Evolutionary conservation across 2,888 invertebrate genomes (phyloP), one percentile per base, ranked within the genome.

Genomic region (Rhopalosiphum nymphaeae): DNA sequence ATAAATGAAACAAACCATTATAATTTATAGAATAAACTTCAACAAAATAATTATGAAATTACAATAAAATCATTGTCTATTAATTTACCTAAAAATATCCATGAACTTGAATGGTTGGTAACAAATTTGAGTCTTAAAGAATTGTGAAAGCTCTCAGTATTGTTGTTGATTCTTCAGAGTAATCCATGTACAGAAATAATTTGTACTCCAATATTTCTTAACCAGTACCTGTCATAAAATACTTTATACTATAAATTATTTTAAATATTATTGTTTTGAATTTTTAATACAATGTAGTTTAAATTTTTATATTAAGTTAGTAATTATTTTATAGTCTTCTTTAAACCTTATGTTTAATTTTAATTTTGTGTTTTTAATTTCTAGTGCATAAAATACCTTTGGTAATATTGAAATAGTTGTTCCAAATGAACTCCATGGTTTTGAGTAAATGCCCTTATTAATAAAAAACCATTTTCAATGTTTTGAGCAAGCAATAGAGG

Each of bases 331-430:
- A 3, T 44, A 44, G 44, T 44, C 44, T 44, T 44, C 44, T 44
- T 44, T 44, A 44, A 3, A 44, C 44, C 4, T 44, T 56, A 56
- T 21, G 5, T 56, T 25, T 56, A 56, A 56, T 56, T 1, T 44
- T 44, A 44, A 56, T 56, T 25, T 56, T 56, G 56, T 56, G 56
- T 56, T 56, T 56, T 56, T 56, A 4, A 21, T 56, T 56, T 56
- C 5, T 56, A 56, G 56, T 25, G 56, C 56, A 56, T 56, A 25
- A 56, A 21, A 29, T 84, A 84, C 84, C 84, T 84, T 84, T 84
- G 84, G n/a, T 84, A 84, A 42, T 84, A 84, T 7, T 87, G 13
- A 87, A 87, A n/a, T 87, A 87, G n/a, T 49, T n/a, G 87, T 46
- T 87, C 87, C 44, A 87, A 49, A 49, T 87, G 87, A 46, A 87